These are phyloP conservation scores for Eutrigla gurnardus DNA, from an alignment of 2,797 vertebrate species.

Conservation along the genomic window DNA sequence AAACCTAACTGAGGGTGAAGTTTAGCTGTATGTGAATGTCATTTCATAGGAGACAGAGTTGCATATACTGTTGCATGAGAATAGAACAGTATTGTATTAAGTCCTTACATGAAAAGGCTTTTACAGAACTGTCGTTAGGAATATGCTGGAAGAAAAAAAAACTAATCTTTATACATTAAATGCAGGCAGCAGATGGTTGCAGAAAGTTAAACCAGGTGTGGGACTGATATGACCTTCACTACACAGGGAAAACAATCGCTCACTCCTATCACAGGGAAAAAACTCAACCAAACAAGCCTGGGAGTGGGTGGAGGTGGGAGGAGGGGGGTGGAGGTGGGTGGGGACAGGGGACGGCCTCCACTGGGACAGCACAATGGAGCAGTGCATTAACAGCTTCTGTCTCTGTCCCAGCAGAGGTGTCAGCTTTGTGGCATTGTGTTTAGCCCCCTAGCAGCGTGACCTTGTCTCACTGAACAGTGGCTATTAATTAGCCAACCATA, in stretches of 20 bases:
- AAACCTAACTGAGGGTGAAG: too few species aligned
- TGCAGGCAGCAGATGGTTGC: constrained; percentile 36
- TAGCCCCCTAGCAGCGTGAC: constrained; percentile 70
- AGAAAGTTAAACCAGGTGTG: constrained; percentile 24
- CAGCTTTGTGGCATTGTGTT: constrained; percentile 70
- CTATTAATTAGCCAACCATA: constrained; percentile 80
- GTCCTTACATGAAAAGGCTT: background rate
- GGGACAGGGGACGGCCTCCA: constrained; percentile 21
- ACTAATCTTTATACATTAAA: background rate
- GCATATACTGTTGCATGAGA: background rate
- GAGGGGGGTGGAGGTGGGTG: background rate
- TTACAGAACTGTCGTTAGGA: background rate
- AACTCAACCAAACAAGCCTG: background rate
- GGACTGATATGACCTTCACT: constrained; percentile 47
- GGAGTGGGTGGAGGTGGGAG: background rate
- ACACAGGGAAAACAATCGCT: constrained; percentile 20
- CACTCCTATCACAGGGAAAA: constrained; percentile 16
- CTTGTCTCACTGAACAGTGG: constrained; percentile 75
- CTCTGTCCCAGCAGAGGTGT: constrained; percentile 61
- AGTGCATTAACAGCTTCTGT: constrained; percentile 59
- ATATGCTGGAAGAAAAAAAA: background rate
- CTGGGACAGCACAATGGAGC: constrained; percentile 51
- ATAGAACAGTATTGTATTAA: background rate
- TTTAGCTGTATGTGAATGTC: too few species aligned
- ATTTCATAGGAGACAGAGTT: too few species aligned